Evolutionary conservation across 2,113 vertebrate genomes (phyloP).

Genomic region (Panthera leo): DNA sequence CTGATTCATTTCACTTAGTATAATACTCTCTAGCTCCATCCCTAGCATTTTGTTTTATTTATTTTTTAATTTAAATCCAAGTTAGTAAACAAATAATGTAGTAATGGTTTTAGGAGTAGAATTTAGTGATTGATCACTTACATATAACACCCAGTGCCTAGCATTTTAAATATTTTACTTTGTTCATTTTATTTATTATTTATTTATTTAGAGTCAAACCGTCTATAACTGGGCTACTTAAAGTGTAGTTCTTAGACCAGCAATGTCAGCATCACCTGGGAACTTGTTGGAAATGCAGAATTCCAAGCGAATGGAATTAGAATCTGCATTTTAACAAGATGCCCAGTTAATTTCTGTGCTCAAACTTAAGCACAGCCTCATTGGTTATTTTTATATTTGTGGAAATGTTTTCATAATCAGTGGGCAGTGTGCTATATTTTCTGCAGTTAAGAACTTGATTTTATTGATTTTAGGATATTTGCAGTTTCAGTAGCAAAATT

Average conservation of each 20-base stretch:
- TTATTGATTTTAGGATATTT: slow-evolving; percentile 1
- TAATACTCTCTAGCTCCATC: not conserved
- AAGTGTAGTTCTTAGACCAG: not conserved
- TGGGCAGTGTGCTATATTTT: not conserved
- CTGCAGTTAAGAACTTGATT: not conserved
- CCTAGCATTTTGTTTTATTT: not conserved
- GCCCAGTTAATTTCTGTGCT: not conserved
- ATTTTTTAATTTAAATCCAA: not conserved
- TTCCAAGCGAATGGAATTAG: not conserved
- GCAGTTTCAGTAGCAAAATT: not conserved
- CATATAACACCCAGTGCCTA: not conserved
- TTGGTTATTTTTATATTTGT: not conserved
- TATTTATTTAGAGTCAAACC: not conserved
- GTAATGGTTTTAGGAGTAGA: no score
- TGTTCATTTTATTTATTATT: not conserved
- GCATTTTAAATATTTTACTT: not conserved
- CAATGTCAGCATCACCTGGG: not conserved
- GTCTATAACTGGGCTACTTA: not conserved
- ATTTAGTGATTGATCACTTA: no score
- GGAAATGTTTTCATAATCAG: not conserved
- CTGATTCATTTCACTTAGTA: not conserved
- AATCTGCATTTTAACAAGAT: not conserved
- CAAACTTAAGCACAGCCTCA: not conserved
- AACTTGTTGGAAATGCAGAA: not conserved
- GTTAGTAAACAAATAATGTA: no score